These are phyloP conservation scores for Pantherophis alleghaniensis DNA, from an alignment of 2,797 vertebrate species.

Conservation along the genomic window DNA sequence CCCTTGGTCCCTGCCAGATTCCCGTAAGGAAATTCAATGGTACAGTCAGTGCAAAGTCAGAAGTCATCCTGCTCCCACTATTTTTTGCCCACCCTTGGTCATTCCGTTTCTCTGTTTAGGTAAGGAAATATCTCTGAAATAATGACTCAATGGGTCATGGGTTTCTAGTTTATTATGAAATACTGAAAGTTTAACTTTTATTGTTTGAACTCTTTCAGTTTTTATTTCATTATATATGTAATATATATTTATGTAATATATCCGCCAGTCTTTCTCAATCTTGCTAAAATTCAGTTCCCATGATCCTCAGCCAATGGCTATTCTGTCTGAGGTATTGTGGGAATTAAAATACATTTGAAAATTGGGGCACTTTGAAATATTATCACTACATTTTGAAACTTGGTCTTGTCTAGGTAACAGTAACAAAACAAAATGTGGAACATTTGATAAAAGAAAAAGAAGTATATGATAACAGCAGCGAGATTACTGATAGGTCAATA, in stretches of 20 bases:
- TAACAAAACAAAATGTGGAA: background rate
- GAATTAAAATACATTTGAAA: background rate
- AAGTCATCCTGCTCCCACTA: too few species aligned
- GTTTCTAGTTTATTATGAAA: background rate
- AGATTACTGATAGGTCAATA: too few species aligned
- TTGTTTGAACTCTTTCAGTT: background rate
- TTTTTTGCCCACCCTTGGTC: too few species aligned
- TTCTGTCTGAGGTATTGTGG: background rate
- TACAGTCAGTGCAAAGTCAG: too few species aligned
- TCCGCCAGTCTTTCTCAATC: background rate
- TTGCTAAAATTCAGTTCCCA: background rate
- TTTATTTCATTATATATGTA: conserved; percentile 1
- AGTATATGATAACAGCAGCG: background rate
- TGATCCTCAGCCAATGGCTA: background rate
- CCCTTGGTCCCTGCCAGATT: too few species aligned
- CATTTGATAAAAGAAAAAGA: background rate
- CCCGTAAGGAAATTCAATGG: too few species aligned
- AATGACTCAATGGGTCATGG: too few species aligned
- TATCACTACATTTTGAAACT: background rate
- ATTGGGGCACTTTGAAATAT: background rate
- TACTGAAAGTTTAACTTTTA: background rate
- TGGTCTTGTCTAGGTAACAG: background rate
- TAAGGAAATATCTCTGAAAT: too few species aligned
- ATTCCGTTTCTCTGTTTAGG: too few species aligned
- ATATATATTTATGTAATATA: background rate